Evolutionary conservation across 2,888 invertebrate species (phyloP).

Genomic region (Pseudococcus viburni): DNA sequence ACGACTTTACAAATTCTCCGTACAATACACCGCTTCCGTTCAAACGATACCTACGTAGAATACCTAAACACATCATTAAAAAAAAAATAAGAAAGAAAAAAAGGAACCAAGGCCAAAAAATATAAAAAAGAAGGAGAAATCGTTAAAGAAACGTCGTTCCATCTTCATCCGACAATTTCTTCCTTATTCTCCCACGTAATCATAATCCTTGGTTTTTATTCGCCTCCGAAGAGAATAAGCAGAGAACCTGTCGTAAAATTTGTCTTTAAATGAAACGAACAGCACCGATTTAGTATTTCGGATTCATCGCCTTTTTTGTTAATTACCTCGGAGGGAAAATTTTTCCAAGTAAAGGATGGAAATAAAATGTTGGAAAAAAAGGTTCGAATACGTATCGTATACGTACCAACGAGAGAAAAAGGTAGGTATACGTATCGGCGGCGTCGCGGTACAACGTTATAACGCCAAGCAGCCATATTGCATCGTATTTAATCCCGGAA

Average conservation of each 20-base stretch:
- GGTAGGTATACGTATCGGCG: conserved; percentile 20
- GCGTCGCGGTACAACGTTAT: conserved; percentile 19
- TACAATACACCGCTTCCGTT: neutral
- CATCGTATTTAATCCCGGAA: conserved; percentile 66
- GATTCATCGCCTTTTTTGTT: neutral
- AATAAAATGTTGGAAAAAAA: neutral
- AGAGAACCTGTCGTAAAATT: neutral
- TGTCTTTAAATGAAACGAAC: neutral
- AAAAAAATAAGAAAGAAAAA: neutral
- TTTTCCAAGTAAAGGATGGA: neutral
- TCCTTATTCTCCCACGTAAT: conserved; percentile 15
- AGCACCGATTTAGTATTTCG: neutral
- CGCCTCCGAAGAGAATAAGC: neutral
- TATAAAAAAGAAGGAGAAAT: neutral
- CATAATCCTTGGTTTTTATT: conserved; percentile 39
- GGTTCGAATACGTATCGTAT: neutral
- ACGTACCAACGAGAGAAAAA: neutral
- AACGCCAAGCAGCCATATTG: conserved; percentile 63
- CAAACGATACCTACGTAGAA: neutral
- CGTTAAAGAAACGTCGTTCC: conserved; percentile 2
- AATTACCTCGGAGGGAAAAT: neutral
- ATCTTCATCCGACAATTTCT: conserved; percentile 10
- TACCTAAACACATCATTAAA: conserved; percentile 1
- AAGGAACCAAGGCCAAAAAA: neutral
- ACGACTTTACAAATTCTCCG: neutral